Conservation (phyloP, 2,888 invertebrate species). For the Ligdia adustata region DNA sequence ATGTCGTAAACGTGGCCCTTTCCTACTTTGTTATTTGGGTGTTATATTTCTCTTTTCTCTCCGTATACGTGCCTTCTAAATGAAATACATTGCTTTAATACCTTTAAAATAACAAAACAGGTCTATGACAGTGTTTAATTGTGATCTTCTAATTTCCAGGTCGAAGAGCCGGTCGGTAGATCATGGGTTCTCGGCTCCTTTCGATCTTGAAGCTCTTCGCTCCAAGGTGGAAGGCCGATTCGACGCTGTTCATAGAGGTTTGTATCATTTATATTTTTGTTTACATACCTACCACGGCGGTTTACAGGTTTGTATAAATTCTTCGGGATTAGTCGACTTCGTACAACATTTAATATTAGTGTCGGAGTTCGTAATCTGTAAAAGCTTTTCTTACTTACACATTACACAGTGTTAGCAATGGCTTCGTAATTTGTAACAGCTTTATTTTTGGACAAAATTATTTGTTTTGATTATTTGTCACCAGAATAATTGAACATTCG, state of each 20-base stretch:
- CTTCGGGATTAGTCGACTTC: too few species aligned
- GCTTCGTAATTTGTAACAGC: slow-evolving; percentile 5
- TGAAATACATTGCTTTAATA: too few species aligned
- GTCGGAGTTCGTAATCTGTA: too few species aligned
- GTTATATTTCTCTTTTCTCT: slow-evolving; percentile 4
- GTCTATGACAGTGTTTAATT: slow-evolving; percentile 5
- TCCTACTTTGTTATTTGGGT: slow-evolving; percentile 5
- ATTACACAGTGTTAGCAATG: slow-evolving; percentile 1
- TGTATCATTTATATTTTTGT: slow-evolving; percentile 18
- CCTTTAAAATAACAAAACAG: too few species aligned
- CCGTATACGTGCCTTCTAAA: too few species aligned
- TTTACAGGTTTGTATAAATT: too few species aligned
- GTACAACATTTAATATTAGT: too few species aligned
- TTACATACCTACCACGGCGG: too few species aligned
- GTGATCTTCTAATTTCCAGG: slow-evolving; percentile 82
- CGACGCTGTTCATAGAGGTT: slow-evolving; percentile 88
- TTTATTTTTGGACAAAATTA: slow-evolving; percentile 13
- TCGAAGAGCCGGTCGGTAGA: slow-evolving; percentile 96
- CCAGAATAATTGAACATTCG: slow-evolving; percentile 19
- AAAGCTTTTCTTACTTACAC: neutral
- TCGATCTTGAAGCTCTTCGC: slow-evolving; percentile 92
- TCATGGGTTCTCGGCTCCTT: slow-evolving; percentile 93
- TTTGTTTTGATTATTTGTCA: slow-evolving; percentile 9
- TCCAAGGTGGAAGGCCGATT: slow-evolving; percentile 94
- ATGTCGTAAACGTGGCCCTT: slow-evolving; percentile 18